Evolutionary conservation across 2,113 vertebrate species (phyloP).

Genomic region (Nymphicus hollandicus): DNA sequence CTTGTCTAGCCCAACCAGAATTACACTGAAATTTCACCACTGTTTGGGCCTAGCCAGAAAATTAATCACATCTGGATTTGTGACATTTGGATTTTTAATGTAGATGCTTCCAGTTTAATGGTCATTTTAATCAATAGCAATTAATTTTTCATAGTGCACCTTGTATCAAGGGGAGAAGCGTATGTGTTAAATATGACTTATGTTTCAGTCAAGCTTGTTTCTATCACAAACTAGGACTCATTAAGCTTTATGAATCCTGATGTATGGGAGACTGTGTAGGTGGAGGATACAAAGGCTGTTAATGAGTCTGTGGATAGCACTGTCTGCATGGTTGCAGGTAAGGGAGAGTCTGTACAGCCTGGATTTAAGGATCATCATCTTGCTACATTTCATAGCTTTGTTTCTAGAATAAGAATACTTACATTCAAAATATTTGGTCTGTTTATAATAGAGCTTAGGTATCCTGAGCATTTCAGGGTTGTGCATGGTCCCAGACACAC

Average conservation of each 20-base stretch:
- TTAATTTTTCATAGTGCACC: not conserved
- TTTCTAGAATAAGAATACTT: not conserved
- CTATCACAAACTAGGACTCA: rapidly evolving
- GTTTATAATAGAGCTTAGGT: not conserved
- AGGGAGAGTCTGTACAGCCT: not conserved
- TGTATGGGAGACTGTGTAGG: not conserved
- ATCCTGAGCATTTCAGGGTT: not conserved
- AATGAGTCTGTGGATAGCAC: not conserved
- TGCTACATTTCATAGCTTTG: not conserved
- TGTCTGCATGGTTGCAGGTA: not conserved
- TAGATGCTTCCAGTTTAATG: not conserved
- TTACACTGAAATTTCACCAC: not conserved
- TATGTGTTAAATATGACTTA: not conserved
- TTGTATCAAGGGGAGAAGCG: not conserved
- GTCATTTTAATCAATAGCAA: not conserved
- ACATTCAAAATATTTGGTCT: not conserved
- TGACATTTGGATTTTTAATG: not conserved
- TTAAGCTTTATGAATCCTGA: not conserved
- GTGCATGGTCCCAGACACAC: not conserved
- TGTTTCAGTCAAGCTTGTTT: not conserved
- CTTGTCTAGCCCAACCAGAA: not conserved
- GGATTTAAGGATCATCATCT: not conserved
- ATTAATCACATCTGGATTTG: not conserved
- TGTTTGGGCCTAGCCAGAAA: not conserved
- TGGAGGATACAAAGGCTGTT: not conserved